These are phyloP conservation scores for Anthopleura sola DNA, from an alignment of 64 coral and sea anemone species.

Conservation along the genomic window DNA sequence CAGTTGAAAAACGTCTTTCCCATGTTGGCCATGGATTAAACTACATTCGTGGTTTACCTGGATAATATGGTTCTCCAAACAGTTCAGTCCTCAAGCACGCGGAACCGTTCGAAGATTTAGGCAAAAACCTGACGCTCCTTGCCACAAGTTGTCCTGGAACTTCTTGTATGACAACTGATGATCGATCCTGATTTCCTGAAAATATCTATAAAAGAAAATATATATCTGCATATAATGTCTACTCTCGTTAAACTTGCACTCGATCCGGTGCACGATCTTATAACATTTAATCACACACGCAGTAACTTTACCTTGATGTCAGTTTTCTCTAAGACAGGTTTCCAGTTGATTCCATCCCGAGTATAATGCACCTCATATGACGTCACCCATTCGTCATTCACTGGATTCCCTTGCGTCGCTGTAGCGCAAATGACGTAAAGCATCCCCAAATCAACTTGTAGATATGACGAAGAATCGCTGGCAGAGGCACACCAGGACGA, in stretches of 20 bases:
- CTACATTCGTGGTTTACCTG: neutral
- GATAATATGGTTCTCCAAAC: neutral
- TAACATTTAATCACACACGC: no score
- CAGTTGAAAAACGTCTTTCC: no score
- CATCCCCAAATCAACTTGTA: neutral
- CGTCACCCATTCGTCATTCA: slow-evolving; percentile 1
- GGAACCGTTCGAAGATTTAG: neutral
- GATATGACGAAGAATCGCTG: slow-evolving; percentile 12
- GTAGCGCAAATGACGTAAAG: slow-evolving; percentile 6
- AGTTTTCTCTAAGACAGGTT: neutral
- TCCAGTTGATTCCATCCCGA: neutral
- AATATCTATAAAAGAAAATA: neutral
- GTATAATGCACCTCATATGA: neutral
- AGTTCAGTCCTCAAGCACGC: neutral
- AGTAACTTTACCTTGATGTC: neutral
- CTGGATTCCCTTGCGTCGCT: neutral
- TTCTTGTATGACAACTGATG: neutral
- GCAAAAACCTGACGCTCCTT: neutral
- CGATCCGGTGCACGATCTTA: no score
- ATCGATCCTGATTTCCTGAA: neutral
- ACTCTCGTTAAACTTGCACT: no score
- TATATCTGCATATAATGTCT: no score
- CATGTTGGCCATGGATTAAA: no score
- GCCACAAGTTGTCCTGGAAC: neutral
- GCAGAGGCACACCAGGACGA: slow-evolving; percentile 9